Conservation (phyloP, 35 echinoderm and acorn worm genomes). For the Heliocidaris tuberculata region DNA sequence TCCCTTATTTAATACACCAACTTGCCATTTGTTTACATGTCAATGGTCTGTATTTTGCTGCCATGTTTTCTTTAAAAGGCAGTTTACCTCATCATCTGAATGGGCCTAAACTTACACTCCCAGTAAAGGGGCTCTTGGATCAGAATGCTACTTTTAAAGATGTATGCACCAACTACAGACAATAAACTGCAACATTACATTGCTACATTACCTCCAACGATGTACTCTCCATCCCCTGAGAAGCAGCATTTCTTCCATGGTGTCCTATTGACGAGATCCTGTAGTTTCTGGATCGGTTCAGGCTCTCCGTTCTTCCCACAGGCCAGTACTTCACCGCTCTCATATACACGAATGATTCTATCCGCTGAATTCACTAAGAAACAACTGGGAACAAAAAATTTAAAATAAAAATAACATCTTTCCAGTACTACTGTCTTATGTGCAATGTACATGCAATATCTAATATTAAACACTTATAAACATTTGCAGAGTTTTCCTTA, state of each 20-base stretch:
- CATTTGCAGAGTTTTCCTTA: background rate
- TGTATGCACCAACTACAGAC: too few species aligned
- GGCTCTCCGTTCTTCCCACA: slow-evolving; percentile 95
- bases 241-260: slow-evolving; percentile 99
- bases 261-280: slow-evolving; percentile 95
- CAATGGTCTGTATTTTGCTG: too few species aligned
- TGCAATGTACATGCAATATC: too few species aligned
- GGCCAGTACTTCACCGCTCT: slow-evolving; percentile 87
- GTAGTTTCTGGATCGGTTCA: slow-evolving; percentile 97
- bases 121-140: too few species aligned
- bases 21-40: too few species aligned
- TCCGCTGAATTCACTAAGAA: slow-evolving; percentile 97
- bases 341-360: slow-evolving; percentile 93
- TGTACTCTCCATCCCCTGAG: slow-evolving; percentile 95
- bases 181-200: too few species aligned
- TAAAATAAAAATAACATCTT: background rate
- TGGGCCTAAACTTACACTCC: too few species aligned
- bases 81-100: too few species aligned
- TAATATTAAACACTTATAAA: background rate
- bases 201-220: slow-evolving; percentile 82
- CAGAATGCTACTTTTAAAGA: too few species aligned
- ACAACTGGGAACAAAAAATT: slow-evolving; percentile 58
- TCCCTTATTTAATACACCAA: too few species aligned
- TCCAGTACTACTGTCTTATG: too few species aligned
- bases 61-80: too few species aligned